These are phyloP conservation scores for Oscheius sp. DNA, from an alignment of 2,888 invertebrate genomes.

Conservation along the genomic window DNA sequence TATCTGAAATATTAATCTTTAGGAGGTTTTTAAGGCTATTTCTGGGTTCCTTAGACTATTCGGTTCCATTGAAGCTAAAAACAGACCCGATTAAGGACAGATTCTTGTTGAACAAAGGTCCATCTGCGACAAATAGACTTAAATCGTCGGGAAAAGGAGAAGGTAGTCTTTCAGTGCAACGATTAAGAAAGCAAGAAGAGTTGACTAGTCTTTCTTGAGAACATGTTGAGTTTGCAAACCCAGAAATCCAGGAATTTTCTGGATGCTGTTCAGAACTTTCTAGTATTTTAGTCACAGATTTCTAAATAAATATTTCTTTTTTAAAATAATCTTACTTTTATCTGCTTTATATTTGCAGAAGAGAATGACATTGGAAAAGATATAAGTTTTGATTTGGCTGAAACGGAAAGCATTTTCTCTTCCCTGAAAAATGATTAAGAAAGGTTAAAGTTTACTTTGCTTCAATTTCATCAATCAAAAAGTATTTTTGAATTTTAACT, in stretches of 20 bases:
- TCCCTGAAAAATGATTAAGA: not conserved
- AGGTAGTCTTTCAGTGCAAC: slow-evolving; percentile 26
- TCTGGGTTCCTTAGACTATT: no score
- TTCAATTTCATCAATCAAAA: slow-evolving; percentile 33
- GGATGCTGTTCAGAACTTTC: not conserved
- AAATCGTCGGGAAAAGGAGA: slow-evolving; percentile 44
- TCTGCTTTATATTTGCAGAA: not conserved
- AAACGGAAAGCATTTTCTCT: not conserved
- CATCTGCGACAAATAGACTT: slow-evolving; percentile 41
- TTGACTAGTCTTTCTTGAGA: not conserved
- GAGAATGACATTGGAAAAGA: not conserved
- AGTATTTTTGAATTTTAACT: slow-evolving; percentile 43
- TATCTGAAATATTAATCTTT: slow-evolving; percentile 35
- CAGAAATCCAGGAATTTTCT: slow-evolving; percentile 3
- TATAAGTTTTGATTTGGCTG: not conserved
- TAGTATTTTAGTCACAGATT: not conserved
- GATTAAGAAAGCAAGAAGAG: slow-evolving; percentile 26
- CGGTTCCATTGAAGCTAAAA: no score
- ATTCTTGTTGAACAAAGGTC: slow-evolving; percentile 39
- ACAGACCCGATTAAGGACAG: slow-evolving; percentile 40
- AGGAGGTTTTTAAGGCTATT: no score
- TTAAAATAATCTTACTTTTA: not conserved
- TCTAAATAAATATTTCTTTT: not conserved
- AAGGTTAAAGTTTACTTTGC: slow-evolving; percentile 15
- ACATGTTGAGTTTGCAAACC: not conserved